phyloP scores from a whole-genome alignment of 2,888 invertebrate genomes.

The Mystacides longicornis region DNA sequence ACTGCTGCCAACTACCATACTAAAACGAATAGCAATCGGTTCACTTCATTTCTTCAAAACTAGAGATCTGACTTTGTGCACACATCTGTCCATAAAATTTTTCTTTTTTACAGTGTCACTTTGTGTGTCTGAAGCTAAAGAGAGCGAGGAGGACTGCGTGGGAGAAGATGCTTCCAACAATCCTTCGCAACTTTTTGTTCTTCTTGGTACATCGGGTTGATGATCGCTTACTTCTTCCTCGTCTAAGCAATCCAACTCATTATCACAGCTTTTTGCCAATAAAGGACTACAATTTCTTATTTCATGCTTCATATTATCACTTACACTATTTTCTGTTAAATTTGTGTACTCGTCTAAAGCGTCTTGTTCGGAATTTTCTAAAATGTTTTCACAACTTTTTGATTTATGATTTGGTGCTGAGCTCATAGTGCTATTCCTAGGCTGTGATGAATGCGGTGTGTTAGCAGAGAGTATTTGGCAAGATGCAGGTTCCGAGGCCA shows the following conservation, averaged over 20 bases:
- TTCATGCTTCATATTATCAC: conserved; percentile 2
- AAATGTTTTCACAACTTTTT: conserved; percentile 35
- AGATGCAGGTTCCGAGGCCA: conserved; percentile 34
- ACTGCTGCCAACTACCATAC: conserved; percentile 35
- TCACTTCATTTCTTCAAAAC: conserved; percentile 38
- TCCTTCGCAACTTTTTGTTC: conserved; percentile 57
- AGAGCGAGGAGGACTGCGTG: conserved; percentile 48
- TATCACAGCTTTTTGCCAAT: conserved; percentile 27
- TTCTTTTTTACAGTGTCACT: conserved; percentile 60
- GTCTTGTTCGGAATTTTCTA: conserved; percentile 19
- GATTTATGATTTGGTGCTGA: conserved; percentile 32
- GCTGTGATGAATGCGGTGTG: conserved; percentile 32
- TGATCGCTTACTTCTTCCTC: conserved; percentile 33
- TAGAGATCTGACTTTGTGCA: conserved; percentile 74
- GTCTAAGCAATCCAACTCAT: conserved; percentile 33
- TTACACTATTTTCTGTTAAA: conserved; percentile 30
- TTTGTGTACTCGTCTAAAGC: conserved; percentile 9
- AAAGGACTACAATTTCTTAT: background rate
- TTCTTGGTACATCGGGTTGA: conserved; percentile 34
- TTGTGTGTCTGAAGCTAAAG: conserved; percentile 50
- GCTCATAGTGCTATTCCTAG: conserved; percentile 40
- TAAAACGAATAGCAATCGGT: conserved; percentile 41
- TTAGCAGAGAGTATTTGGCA: conserved; percentile 32
- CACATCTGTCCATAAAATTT: conserved; percentile 80
- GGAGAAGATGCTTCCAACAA: conserved; percentile 47